These are phyloP conservation scores for Dendropsophus ebraccatus DNA, from an alignment of 2,113 vertebrate species.

Conservation along the genomic window DNA sequence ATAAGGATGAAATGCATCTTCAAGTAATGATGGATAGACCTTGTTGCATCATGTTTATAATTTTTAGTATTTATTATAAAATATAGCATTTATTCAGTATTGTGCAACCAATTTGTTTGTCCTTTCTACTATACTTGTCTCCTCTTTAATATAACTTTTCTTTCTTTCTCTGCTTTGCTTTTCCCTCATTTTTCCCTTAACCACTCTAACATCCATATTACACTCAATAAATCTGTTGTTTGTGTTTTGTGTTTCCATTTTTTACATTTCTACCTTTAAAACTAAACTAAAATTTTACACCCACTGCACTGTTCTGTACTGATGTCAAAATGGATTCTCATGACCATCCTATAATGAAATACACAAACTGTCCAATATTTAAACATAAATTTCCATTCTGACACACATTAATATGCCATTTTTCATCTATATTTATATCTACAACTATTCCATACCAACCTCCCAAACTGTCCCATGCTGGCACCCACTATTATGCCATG, in stretches of 20 bases:
- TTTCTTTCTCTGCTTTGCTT: constrained; percentile 46
- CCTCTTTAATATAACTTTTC: neutral
- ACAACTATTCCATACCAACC: neutral
- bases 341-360: neutral
- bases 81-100: neutral
- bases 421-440: neutral
- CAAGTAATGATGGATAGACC: no score
- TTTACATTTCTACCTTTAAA: neutral
- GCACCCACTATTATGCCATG: neutral
- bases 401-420: neutral
- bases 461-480: neutral
- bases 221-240: neutral
- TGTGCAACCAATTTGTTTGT: constrained; percentile 12
- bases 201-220: neutral
- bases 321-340: no score
- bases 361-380: neutral
- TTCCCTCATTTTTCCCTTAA: neutral
- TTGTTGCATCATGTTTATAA: no score
- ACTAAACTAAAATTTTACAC: neutral
- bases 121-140: neutral
- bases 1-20: no score
- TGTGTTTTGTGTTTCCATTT: neutral
- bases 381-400: neutral
- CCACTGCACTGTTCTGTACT: neutral
- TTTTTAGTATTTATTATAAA: neutral